These are phyloP conservation scores for Sebastes oblongus DNA, from an alignment of 2,797 vertebrate genomes.

Conservation along the genomic window DNA sequence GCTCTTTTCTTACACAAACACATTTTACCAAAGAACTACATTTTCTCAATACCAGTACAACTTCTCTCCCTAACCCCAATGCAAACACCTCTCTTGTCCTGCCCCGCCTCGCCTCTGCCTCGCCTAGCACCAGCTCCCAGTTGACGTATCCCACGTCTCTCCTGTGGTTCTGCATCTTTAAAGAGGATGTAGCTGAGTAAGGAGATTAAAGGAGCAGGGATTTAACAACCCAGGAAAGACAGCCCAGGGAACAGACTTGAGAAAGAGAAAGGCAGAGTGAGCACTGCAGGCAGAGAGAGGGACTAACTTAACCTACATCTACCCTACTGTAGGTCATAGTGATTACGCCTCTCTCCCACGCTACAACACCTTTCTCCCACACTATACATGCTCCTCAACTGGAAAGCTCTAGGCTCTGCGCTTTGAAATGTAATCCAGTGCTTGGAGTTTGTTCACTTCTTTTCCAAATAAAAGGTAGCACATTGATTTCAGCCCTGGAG, in stretches of 20 bases:
- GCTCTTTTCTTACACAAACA: not conserved
- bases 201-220: constrained; percentile 86
- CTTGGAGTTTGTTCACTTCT: constrained; percentile 64
- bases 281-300: constrained; percentile 56
- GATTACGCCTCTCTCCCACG: constrained; percentile 73
- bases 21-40: not conserved
- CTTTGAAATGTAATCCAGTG: constrained; percentile 74
- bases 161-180: constrained; percentile 85
- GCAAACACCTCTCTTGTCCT: constrained; percentile 40
- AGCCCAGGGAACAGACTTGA: constrained; percentile 72
- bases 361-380: constrained; percentile 70
- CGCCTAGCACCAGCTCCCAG: constrained; percentile 39
- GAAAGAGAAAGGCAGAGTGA: constrained; percentile 65
- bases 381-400: constrained; percentile 43
- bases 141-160: constrained; percentile 66
- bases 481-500: constrained; percentile 63
- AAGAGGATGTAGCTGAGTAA: constrained; percentile 86
- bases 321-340: constrained; percentile 74
- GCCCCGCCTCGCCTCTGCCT: constrained; percentile 60
- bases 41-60: not conserved
- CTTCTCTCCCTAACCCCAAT: not conserved
- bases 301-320: constrained; percentile 78
- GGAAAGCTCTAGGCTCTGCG: constrained; percentile 58
- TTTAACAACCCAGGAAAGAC: constrained; percentile 83
- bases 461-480: constrained; percentile 64